Conservation (phyloP, 53 echinoderm and acorn worm genomes). For the Glandiceps talaboti region DNA sequence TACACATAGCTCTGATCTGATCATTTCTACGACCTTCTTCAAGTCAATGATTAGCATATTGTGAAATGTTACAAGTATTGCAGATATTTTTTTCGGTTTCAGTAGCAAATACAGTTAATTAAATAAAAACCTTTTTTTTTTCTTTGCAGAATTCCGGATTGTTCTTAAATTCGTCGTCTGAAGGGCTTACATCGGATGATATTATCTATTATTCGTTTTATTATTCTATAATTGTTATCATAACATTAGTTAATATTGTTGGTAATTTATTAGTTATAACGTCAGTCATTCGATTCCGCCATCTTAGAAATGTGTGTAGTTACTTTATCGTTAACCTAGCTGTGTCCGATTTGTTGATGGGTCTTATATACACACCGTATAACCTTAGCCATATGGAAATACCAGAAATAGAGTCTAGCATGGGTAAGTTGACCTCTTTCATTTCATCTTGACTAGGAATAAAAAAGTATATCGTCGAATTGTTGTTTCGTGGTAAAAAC, state of each 20-base stretch:
- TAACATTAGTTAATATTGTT: not conserved
- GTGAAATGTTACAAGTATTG: too few species aligned
- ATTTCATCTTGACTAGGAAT: too few species aligned
- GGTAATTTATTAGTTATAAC: not conserved
- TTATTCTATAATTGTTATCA: not conserved
- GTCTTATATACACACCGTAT: not conserved
- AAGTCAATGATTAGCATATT: too few species aligned
- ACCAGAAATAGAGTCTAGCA: not conserved
- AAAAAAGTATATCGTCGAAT: too few species aligned
- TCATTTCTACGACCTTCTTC: too few species aligned
- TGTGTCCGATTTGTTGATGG: not conserved
- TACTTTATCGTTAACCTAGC: not conserved
- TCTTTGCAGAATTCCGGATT: not conserved
- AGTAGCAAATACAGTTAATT: too few species aligned
- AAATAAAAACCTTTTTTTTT: too few species aligned
- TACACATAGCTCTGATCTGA: too few species aligned
- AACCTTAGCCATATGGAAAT: not conserved
- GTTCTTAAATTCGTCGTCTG: not conserved
- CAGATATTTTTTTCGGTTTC: too few species aligned
- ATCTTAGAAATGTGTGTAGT: not conserved
- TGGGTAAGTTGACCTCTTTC: not conserved
- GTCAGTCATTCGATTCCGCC: not conserved
- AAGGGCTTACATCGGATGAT: not conserved
- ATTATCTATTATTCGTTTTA: too few species aligned
- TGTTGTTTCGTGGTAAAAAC: too few species aligned